These are phyloP conservation scores for Montipora efflorescens DNA, from an alignment of 64 coral and sea anemone genomes.

Conservation along the genomic window DNA sequence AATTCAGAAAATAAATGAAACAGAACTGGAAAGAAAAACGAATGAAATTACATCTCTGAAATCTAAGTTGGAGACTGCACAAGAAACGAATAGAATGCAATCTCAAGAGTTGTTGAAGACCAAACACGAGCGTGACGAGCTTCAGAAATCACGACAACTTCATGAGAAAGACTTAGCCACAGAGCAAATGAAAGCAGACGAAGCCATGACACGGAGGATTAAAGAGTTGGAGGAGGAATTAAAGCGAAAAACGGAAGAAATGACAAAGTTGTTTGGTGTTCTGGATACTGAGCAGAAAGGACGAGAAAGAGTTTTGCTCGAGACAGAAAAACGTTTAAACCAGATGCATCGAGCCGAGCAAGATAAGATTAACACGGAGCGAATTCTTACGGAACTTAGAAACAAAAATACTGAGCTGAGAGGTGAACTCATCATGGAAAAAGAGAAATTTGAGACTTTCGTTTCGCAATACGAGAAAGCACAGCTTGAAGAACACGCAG, in stretches of 20 bases:
- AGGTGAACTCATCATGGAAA: constrained; percentile 20
- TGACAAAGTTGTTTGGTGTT: constrained; percentile 50
- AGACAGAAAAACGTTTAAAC: constrained; percentile 59
- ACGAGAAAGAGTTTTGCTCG: constrained; percentile 46
- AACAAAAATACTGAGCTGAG: constrained; percentile 45
- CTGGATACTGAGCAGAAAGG: constrained; percentile 66
- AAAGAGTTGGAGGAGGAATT: constrained; percentile 49
- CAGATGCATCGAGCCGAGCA: constrained; percentile 38
- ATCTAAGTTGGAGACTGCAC: constrained; percentile 68
- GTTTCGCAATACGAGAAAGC: constrained; percentile 43
- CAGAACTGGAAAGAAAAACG: constrained; percentile 60
- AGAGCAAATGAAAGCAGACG: constrained; percentile 63
- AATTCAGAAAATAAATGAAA: constrained; percentile 59
- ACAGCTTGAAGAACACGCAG: constrained; percentile 54
- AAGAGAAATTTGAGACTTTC: constrained; percentile 28
- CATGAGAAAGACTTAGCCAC: constrained; percentile 55
- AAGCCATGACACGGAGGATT: constrained; percentile 47
- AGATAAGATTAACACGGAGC: constrained; percentile 42
- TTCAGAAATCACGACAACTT: constrained; percentile 61
- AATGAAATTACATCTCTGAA: constrained; percentile 57
- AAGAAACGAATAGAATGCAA: constrained; percentile 24
- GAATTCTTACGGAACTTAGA: constrained; percentile 26
- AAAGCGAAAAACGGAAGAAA: constrained; percentile 40
- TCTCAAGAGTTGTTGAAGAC: constrained; percentile 12
- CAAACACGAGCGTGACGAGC: neutral